Conservation (phyloP, 1,140 invertebrate genomes). For the Spodoptera frugiperda region DNA sequence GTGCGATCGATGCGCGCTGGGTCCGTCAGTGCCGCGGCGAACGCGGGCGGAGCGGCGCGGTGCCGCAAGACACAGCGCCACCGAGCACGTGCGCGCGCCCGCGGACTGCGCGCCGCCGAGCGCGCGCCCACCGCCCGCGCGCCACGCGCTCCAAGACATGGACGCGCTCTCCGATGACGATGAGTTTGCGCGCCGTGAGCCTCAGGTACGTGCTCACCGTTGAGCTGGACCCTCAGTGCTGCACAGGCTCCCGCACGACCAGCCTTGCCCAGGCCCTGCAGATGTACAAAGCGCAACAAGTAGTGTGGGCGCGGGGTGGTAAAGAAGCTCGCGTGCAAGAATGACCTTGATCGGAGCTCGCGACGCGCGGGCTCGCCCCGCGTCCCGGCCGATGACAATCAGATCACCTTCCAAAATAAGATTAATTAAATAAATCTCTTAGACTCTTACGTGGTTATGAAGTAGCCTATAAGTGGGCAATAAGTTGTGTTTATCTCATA, state of each 20-base stretch:
- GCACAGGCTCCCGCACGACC: slow-evolving; percentile 44
- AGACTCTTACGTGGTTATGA: neutral
- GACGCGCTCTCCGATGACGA: slow-evolving; percentile 84
- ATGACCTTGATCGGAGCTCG: slow-evolving; percentile 69
- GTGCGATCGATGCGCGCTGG: slow-evolving; percentile 72
- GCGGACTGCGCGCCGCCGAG: slow-evolving; percentile 70
- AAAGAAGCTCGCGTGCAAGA: slow-evolving; percentile 68
- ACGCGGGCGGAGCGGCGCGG: slow-evolving; percentile 77
- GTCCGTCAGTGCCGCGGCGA: slow-evolving; percentile 78
- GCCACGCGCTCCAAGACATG: slow-evolving; percentile 66
- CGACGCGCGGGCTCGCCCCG: slow-evolving; percentile 53
- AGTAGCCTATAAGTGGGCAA: neutral
- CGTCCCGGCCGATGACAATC: slow-evolving; percentile 50
- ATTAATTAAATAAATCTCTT: slow-evolving; percentile 21
- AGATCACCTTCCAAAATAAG: slow-evolving; percentile 32
- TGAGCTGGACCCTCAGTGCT: neutral
- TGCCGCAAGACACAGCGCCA: slow-evolving; percentile 71
- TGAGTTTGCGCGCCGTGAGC: slow-evolving; percentile 76
- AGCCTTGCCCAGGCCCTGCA: slow-evolving; percentile 26
- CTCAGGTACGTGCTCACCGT: slow-evolving; percentile 66
- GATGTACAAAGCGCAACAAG: slow-evolving; percentile 70
- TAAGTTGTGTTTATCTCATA: neutral
- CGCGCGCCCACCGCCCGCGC: slow-evolving; percentile 67
- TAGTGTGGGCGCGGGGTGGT: slow-evolving; percentile 55
- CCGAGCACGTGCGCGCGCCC: slow-evolving; percentile 79